Conservation (phyloP, 2,797 vertebrate genomes). For the Pagetopsis macropterus region DNA sequence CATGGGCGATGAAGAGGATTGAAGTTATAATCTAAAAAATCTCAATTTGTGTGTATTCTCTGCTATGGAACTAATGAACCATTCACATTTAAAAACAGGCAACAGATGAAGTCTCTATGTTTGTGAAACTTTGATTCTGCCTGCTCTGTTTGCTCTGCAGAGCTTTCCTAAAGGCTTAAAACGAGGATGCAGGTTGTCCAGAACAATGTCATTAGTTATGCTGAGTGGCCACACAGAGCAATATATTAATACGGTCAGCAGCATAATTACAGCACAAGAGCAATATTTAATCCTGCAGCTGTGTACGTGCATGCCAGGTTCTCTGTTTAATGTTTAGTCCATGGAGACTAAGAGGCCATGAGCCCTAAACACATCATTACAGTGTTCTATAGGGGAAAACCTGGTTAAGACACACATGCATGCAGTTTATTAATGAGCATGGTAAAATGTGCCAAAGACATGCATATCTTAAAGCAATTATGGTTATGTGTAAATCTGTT, state of each 20-base stretch:
- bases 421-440: neutral
- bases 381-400: slow-evolving; percentile 14
- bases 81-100: slow-evolving; percentile 15
- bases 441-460: neutral
- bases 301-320: slow-evolving; percentile 40
- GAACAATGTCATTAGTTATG: slow-evolving; percentile 69
- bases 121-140: slow-evolving; percentile 34
- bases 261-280: slow-evolving; percentile 69
- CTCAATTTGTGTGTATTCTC: neutral
- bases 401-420: neutral
- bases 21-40: neutral
- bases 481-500: neutral
- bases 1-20: neutral
- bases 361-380: slow-evolving; percentile 15
- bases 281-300: slow-evolving; percentile 70
- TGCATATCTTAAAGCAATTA: neutral
- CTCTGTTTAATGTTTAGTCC: slow-evolving; percentile 44
- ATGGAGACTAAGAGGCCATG: neutral
- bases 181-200: slow-evolving; percentile 59
- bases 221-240: slow-evolving; percentile 63
- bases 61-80: neutral
- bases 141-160: slow-evolving; percentile 35
- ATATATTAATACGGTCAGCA: slow-evolving; percentile 70
- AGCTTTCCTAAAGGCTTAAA: slow-evolving; percentile 52
- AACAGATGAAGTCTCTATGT: slow-evolving; percentile 13